These are phyloP conservation scores for Naso thynnoides DNA, from an alignment of 2,797 vertebrate genomes.

Conservation along the genomic window DNA sequence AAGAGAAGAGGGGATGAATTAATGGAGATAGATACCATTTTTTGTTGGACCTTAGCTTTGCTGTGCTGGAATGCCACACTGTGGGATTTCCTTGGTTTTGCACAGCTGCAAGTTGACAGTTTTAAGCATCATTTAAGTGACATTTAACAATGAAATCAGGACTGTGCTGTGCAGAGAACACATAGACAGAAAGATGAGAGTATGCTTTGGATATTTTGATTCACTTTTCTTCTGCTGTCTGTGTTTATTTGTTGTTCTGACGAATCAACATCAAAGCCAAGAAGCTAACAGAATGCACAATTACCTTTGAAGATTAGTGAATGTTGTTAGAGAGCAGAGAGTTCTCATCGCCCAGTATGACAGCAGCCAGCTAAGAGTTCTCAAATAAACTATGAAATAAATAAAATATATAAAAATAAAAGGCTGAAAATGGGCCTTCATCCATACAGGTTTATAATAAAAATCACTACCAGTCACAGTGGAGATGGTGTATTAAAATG, in stretches of 20 bases:
- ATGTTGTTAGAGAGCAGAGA: conserved; percentile 2
- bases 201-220: conserved; percentile 1
- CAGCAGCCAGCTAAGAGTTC: conserved; percentile 2
- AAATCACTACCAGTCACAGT: not conserved
- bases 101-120: not conserved
- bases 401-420: no score
- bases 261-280: conserved; percentile 10
- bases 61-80: not conserved
- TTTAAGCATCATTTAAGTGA: not conserved
- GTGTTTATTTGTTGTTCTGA: conserved; percentile 5
- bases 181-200: conserved; percentile 7
- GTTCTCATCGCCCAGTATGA: not conserved
- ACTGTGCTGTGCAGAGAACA: not conserved
- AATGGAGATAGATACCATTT: not conserved
- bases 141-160: not conserved
- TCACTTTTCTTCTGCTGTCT: not conserved
- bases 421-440: conserved; percentile 1
- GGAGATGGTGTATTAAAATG: not conserved
- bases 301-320: conserved; percentile 15
- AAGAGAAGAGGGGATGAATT: not conserved
- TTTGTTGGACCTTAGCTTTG: not conserved
- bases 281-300: conserved; percentile 7
- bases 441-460: not conserved
- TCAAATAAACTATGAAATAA: not conserved
- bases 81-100: not conserved